phyloP scores from a whole-genome alignment of 1,140 invertebrate species.

The Diuraphis noxia region DNA sequence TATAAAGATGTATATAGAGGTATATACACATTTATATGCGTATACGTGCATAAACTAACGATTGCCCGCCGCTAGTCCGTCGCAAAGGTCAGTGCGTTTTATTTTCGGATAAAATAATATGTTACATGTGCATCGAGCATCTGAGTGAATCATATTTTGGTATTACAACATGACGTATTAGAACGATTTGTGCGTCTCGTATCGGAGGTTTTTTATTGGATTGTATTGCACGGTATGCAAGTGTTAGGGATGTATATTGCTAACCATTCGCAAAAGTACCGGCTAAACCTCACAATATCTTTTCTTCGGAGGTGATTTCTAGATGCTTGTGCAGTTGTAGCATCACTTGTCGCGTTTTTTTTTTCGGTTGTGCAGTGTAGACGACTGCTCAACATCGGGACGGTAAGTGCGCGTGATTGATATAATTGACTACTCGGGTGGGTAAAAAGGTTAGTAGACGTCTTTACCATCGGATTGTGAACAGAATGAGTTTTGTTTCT shows the following conservation, averaged over 20 bases:
- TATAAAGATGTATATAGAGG: too few relatives aligned
- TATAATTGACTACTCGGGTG: too few relatives aligned
- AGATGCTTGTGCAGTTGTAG: not conserved
- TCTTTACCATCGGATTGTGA: too few relatives aligned
- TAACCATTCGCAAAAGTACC: not conserved
- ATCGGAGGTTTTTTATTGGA: not conserved
- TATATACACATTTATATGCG: not conserved
- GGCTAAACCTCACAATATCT: too few relatives aligned
- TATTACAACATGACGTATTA: too few relatives aligned
- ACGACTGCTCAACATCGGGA: too few relatives aligned
- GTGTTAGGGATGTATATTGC: too few relatives aligned
- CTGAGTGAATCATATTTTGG: not conserved
- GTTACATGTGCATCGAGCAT: not conserved
- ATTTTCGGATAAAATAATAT: not conserved
- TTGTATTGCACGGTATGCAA: not conserved
- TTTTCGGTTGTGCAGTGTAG: too few relatives aligned
- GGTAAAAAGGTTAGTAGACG: too few relatives aligned
- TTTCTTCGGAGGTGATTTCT: not conserved
- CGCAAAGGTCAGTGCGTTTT: not conserved
- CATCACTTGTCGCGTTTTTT: too few relatives aligned
- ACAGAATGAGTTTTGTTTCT: too few relatives aligned
- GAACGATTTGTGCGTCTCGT: not conserved
- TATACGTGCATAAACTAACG: conserved; percentile 14
- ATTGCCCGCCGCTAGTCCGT: not conserved
- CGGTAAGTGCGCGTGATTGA: too few relatives aligned